phyloP scores from a whole-genome alignment of 2,888 invertebrate genomes.

The Plagiodera versicolora region DNA sequence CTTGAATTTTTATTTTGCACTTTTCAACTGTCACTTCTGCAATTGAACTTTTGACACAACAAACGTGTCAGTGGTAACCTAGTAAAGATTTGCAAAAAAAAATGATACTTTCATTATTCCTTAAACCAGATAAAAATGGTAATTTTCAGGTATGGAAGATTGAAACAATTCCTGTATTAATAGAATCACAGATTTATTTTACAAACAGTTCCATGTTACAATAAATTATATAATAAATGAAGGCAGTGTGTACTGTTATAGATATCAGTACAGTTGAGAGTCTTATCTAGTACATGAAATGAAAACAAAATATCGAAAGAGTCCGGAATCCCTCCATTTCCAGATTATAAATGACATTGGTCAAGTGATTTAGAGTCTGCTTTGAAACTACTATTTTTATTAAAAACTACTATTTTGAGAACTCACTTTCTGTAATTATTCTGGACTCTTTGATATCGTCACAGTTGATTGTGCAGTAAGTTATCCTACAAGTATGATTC shows the following conservation, averaged over 20 bases:
- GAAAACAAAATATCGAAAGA: conserved; percentile 15
- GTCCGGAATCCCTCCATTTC: background rate
- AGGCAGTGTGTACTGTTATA: conserved; percentile 38
- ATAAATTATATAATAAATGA: conserved; percentile 50
- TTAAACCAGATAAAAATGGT: too few relatives aligned
- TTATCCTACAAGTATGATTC: background rate
- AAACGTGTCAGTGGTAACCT: background rate
- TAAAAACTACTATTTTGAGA: too few relatives aligned
- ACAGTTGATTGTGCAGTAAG: background rate
- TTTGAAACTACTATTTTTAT: too few relatives aligned
- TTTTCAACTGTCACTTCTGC: background rate
- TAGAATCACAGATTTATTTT: conserved; percentile 56
- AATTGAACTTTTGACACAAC: background rate
- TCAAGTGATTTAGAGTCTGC: too few relatives aligned
- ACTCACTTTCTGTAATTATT: too few relatives aligned
- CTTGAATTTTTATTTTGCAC: background rate
- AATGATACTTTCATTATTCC: too few relatives aligned
- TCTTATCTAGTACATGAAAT: conserved; percentile 21
- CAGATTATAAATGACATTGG: too few relatives aligned
- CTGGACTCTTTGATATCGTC: background rate
- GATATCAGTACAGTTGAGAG: conserved; percentile 37
- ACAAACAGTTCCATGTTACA: conserved; percentile 51
- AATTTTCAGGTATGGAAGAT: background rate
- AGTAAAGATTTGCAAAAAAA: background rate
- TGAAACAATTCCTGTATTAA: conserved; percentile 22